phyloP scores from a whole-genome alignment of 2,888 invertebrate species.

The Drosophila neutralis region DNA sequence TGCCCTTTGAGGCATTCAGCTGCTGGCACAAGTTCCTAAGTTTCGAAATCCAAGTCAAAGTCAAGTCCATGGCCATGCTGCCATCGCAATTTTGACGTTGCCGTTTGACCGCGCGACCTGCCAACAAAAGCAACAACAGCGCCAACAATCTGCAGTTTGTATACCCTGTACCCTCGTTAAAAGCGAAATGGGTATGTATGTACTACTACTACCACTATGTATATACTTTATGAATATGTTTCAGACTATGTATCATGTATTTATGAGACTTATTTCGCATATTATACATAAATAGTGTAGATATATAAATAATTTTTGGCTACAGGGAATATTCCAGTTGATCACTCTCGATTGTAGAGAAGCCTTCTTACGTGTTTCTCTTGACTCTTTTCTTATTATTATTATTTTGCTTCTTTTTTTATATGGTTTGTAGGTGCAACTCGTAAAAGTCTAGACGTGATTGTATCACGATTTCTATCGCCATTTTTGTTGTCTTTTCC shows the following conservation, averaged over 20 bases:
- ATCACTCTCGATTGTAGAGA: neutral
- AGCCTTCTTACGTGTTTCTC: conserved; percentile 29
- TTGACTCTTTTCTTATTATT: conserved; percentile 22
- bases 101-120: conserved; percentile 63
- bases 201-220: no score
- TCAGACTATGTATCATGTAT: neutral
- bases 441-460: conserved; percentile 83
- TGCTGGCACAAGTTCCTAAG: conserved; percentile 70
- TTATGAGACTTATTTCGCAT: neutral
- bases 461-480: conserved; percentile 84
- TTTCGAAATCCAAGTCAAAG: conserved; percentile 72
- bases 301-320: neutral
- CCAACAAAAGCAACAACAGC: conserved; percentile 43
- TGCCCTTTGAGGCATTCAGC: conserved; percentile 56
- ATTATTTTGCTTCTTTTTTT: conserved; percentile 29
- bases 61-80: conserved; percentile 69
- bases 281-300: neutral
- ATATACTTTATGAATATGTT: neutral
- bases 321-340: conserved; percentile 19
- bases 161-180: conserved; percentile 22
- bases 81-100: conserved; percentile 67
- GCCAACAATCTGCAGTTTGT: conserved; percentile 42
- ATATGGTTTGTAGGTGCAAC: conserved; percentile 79
- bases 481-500: conserved; percentile 70
- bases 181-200: neutral